Base-by-base conservation (phyloP, 2,888 invertebrate species). In the Cryptus viduatorius region DNA sequence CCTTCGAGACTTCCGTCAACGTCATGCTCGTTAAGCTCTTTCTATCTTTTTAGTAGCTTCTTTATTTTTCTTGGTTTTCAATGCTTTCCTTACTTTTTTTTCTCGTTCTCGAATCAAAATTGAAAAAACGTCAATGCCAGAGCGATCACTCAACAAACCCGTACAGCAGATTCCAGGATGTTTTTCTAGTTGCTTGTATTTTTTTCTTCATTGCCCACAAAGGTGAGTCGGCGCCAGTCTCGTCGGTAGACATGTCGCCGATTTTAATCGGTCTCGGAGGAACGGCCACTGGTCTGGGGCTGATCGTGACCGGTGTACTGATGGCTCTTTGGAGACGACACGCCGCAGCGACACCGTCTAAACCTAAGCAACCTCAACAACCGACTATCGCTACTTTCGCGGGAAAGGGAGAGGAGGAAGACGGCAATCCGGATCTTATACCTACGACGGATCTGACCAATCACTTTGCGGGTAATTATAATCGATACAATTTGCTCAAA, bases 271-370 rank as follows among this genome's bases (percentile, higher is more conserved):
- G 93, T 29, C 90, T 93, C 44, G 93, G 93, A 31, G 93, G 93
- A 44, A 93, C 93, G 75, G 93, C 93, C 14, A 93, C 93, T 81
- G 93, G 93, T 79, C 89, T 93, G 79, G 93, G 93, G 71, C 90
- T 93, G 87, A 92, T 93, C 90, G 93, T 93, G 89, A 93, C 92
- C 86, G 93, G 93, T 42, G 93, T 93, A 56, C 88, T 93, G 82
- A 93, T 93, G 93, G 93, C 93, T 12, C 91, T 93, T 42, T 93
- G 93, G 93, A 91, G 93, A 87, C 90, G 92, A 89, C 93, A 93
- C 87, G 92, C 93, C 44, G 88, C 90, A 12, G 90, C 91, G 14
- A 90, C 90, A 44, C 91, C 91, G 7, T 86, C 90, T 4, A 91
- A 91, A 77, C 89, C 90, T 56, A 92, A 89, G 80, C 91, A 88